Evolutionary conservation across 2,113 vertebrate genomes (phyloP), one percentile per base, ranked within the genome.

Genomic region (Erythrolamprus reginae): DNA sequence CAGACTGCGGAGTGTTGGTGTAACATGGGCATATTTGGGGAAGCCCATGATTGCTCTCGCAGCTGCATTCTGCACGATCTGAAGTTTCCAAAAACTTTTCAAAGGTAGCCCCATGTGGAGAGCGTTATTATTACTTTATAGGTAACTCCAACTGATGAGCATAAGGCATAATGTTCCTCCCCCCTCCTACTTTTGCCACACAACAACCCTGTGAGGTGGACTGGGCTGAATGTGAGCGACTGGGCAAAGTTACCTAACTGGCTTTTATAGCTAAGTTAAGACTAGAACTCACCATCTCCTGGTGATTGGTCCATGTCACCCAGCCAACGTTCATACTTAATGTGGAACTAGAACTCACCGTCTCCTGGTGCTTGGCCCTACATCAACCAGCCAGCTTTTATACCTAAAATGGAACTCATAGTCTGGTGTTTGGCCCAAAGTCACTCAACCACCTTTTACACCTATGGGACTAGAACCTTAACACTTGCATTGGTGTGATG

Each of bases 301-400:
- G 58, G 56, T 26, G 58, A 61, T 13, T 61, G 58, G 26, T 1
- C 58, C 58, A n/a, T 4, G 4, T 28, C 26, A 61, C 58, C 26
- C 26, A n/a, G 58, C 0, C 10, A 13, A 28, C 1, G 0, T 61
- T 28, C 1, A n/a, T 1, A 61, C 58, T 3, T 2, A n/a, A 61
- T 1, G 58, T 26, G 0, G 56, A 2, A 13, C 58, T 61, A 61
- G 10, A 61, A 61, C 58, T 61, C 58, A 61, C 58, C 12, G 4
- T 61, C 58, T 61, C 4, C 58, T n/a, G 58, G 4, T n/a, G 28
- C 12, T 5, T 13, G 58, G 10, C 4, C 4, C 58, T 4, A 61
- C 12, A 3, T 28, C 10, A 61, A 1, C 3, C 58, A 61, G 58
- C 4, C 58, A 5, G 3, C 45, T 45, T 45, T 45, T 45, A 45